phyloP scores from a whole-genome alignment of 2,888 invertebrate species.

The Osedax frankpressi region DNA sequence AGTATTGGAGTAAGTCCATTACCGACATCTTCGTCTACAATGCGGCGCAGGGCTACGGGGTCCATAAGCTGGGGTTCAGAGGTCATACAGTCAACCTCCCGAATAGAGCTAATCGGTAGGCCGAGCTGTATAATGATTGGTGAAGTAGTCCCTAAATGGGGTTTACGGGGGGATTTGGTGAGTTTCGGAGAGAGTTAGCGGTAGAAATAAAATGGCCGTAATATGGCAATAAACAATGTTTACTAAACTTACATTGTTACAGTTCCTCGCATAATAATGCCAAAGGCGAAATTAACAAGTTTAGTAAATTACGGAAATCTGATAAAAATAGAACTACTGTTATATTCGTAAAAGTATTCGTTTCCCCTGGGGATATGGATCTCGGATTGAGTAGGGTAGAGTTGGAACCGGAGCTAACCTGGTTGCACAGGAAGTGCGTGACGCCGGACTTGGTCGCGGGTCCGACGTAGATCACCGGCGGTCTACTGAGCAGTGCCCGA shows the following conservation, averaged over 20 bases:
- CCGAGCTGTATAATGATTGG: conserved; percentile 54
- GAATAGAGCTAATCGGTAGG: conserved; percentile 68
- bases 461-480: conserved; percentile 58
- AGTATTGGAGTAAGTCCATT: conserved; percentile 52
- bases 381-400: too few species aligned
- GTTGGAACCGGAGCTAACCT: conserved; percentile 30
- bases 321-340: too few species aligned
- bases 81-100: conserved; percentile 64
- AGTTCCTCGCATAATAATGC: too few species aligned
- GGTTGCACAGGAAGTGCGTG: conserved; percentile 42
- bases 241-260: too few species aligned
- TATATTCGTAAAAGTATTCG: too few species aligned
- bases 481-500: conserved; percentile 64
- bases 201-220: not conserved
- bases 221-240: not conserved
- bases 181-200: not conserved
- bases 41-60: conserved; percentile 63
- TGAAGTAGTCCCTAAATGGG: not conserved
- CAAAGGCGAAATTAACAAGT: too few species aligned
- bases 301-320: too few species aligned
- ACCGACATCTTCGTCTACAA: conserved; percentile 65
- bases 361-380: too few species aligned
- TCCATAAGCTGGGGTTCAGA: conserved; percentile 54
- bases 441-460: conserved; percentile 43
- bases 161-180: not conserved